phyloP scores from a whole-genome alignment of 2,888 invertebrate genomes.

The Cheilosia variabilis region DNA sequence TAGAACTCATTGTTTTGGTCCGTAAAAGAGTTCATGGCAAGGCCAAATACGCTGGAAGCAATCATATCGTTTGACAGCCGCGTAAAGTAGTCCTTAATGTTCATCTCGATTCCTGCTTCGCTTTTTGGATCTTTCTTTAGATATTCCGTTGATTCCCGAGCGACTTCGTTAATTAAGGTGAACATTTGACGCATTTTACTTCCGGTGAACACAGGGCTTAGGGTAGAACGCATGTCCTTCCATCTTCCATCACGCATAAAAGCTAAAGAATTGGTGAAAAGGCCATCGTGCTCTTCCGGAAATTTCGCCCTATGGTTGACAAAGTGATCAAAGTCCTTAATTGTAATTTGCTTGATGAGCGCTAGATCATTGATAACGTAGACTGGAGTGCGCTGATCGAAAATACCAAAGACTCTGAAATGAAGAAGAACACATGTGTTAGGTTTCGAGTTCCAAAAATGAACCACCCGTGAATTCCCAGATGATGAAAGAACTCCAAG shows the following conservation, averaged over 20 bases:
- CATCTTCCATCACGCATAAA: constrained; percentile 82
- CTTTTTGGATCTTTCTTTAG: constrained; percentile 69
- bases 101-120: constrained; percentile 77
- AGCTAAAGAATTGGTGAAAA: constrained; percentile 84
- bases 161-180: constrained; percentile 79
- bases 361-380: constrained; percentile 85
- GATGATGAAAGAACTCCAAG: too few relatives aligned
- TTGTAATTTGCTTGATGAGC: constrained; percentile 84
- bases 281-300: constrained; percentile 83
- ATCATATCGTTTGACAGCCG: constrained; percentile 83
- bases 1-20: constrained; percentile 85
- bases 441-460: neutral
- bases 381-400: constrained; percentile 82
- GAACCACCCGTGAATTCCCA: neutral
- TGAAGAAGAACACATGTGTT: too few relatives aligned
- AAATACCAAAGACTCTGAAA: constrained; percentile 84
- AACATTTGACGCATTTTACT: constrained; percentile 84
- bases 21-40: constrained; percentile 84
- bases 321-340: constrained; percentile 86
- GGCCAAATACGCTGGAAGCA: constrained; percentile 84
- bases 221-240: constrained; percentile 82
- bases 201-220: constrained; percentile 83
- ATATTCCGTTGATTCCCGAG: constrained; percentile 76
- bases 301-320: constrained; percentile 83
- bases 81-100: constrained; percentile 82